Conservation (phyloP, 2,888 invertebrate species). For the Cordilura impudica region DNA sequence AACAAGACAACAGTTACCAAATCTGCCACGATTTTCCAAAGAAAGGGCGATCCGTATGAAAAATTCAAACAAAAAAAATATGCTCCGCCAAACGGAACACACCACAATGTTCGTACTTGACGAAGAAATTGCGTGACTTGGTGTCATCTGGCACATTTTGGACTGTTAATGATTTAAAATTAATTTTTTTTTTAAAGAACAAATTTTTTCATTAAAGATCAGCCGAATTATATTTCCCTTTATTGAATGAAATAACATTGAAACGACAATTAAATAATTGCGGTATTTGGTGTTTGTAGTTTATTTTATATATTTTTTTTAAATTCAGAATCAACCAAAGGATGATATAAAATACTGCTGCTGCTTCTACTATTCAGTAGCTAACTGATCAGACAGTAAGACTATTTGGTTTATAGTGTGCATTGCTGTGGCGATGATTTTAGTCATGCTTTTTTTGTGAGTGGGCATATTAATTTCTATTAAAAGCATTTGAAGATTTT, state of each 20-base stretch:
- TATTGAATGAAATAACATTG: constrained; percentile 34
- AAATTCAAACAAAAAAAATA: constrained; percentile 49
- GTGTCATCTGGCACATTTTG: constrained; percentile 50
- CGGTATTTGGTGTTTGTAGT: constrained; percentile 34
- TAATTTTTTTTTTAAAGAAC: constrained; percentile 2
- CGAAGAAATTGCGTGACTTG: constrained; percentile 57
- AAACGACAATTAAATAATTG: constrained; percentile 50
- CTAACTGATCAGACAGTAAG: constrained; percentile 10
- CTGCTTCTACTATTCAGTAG: constrained; percentile 14
- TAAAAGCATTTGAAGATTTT: constrained; percentile 63
- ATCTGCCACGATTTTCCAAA: constrained; percentile 44
- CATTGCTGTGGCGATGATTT: not conserved
- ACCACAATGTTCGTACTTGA: not conserved
- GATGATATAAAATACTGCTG: constrained; percentile 7
- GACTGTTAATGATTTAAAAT: constrained; percentile 45
- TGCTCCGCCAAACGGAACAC: constrained; percentile 32
- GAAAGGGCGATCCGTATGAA: constrained; percentile 42
- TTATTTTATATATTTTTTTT: constrained; percentile 18
- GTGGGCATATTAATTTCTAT: constrained; percentile 62
- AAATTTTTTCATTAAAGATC: constrained; percentile 35
- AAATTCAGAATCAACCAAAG: constrained; percentile 19
- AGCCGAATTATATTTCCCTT: constrained; percentile 7
- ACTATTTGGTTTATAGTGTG: constrained; percentile 18
- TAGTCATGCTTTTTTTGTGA: constrained; percentile 40
- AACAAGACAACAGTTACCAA: constrained; percentile 46